These are phyloP conservation scores for Silurus glanis DNA, from an alignment of 2,113 vertebrate genomes.

Conservation along the genomic window DNA sequence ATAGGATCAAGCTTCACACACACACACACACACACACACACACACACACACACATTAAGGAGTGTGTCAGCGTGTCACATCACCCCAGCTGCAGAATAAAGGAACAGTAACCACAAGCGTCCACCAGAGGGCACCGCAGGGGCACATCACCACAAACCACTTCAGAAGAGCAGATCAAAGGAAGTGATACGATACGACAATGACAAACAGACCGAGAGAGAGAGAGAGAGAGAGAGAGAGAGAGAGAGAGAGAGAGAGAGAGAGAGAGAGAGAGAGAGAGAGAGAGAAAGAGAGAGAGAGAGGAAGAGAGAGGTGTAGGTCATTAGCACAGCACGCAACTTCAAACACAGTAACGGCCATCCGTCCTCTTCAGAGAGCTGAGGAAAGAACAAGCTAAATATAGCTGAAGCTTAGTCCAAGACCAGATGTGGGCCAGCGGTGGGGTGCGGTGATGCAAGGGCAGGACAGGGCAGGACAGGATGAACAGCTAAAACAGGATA, in stretches of 20 bases:
- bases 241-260: not conserved
- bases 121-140: constrained; percentile 62
- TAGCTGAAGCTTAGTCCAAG: constrained; percentile 23
- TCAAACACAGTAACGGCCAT: constrained; percentile 22
- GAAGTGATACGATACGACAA: not conserved
- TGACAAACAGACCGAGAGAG: constrained; percentile 11
- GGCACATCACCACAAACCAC: constrained; percentile 36
- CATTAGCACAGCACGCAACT: not conserved
- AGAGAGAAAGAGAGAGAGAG: not conserved
- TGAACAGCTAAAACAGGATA: too few species aligned
- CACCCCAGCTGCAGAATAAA: constrained; percentile 50
- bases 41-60: constrained; percentile 30
- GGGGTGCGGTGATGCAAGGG: not conserved
- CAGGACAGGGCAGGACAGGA: too few species aligned
- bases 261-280: not conserved
- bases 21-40: constrained; percentile 48
- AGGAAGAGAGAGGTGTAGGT: not conserved
- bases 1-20: constrained; percentile 57
- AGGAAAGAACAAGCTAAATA: constrained; percentile 35
- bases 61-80: constrained; percentile 52
- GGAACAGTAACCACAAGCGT: constrained; percentile 51
- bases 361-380: constrained; percentile 18
- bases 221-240: not conserved
- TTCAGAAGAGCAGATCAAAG: constrained; percentile 17
- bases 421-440: constrained; percentile 49